phyloP scores from a whole-genome alignment of 2,888 invertebrate genomes.

The Sphaeridia pumilis region DNA sequence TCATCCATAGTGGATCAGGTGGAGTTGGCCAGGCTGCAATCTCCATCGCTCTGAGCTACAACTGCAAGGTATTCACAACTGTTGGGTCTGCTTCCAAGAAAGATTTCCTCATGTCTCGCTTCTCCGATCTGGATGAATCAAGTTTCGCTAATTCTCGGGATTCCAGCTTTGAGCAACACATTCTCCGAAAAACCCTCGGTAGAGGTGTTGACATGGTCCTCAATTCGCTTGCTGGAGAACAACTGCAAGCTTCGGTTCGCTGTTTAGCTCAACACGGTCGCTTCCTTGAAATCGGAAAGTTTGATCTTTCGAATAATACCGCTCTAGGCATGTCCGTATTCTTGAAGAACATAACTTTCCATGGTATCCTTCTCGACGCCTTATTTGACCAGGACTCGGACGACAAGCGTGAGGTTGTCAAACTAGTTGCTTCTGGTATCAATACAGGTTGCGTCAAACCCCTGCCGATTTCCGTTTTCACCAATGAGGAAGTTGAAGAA shows the following conservation, averaged over 20 bases:
- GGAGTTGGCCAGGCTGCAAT: slow-evolving; percentile 72
- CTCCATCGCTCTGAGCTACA: slow-evolving; percentile 51
- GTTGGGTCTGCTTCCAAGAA: slow-evolving; percentile 65
- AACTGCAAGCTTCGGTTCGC: slow-evolving; percentile 47
- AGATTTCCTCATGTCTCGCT: slow-evolving; percentile 71
- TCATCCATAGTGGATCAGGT: slow-evolving; percentile 54
- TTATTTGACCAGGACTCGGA: slow-evolving; percentile 47
- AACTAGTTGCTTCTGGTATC: slow-evolving; percentile 53
- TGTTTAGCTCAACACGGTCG: slow-evolving; percentile 50
- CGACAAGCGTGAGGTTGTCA: slow-evolving; percentile 46
- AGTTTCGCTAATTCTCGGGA: slow-evolving; percentile 63
- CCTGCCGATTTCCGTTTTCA: slow-evolving; percentile 52
- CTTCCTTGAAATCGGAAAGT: slow-evolving; percentile 78
- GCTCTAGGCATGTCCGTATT: slow-evolving; percentile 54
- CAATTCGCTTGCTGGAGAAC: slow-evolving; percentile 48
- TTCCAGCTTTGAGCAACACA: slow-evolving; percentile 45
- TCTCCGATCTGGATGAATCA: slow-evolving; percentile 53
- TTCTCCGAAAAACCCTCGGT: slow-evolving; percentile 44
- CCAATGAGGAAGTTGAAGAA: slow-evolving; percentile 53
- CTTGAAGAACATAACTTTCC: slow-evolving; percentile 59
- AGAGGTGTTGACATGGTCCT: slow-evolving; percentile 47
- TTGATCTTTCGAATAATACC: slow-evolving; percentile 59
- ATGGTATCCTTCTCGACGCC: slow-evolving; percentile 64
- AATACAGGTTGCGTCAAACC: slow-evolving; percentile 56
- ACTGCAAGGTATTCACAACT: slow-evolving; percentile 57